Conservation (phyloP, 2,113 vertebrate genomes). For the Hyaena hyaena region DNA sequence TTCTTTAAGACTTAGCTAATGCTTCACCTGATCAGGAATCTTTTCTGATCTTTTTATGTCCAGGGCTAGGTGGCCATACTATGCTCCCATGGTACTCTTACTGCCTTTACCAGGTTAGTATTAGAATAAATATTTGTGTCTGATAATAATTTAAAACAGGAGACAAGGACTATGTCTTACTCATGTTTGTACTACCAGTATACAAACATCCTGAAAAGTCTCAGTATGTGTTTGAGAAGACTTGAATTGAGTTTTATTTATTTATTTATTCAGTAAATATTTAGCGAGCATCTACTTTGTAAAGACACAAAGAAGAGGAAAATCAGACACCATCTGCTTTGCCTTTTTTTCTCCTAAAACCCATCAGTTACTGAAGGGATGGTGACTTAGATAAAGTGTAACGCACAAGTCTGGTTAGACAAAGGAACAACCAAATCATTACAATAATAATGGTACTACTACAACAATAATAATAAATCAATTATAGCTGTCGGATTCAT, state of each 20-base stretch:
- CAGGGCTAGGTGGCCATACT: not conserved
- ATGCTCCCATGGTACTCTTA: not conserved
- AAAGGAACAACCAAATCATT: not conserved
- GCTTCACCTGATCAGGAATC: not conserved
- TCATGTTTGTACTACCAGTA: not conserved
- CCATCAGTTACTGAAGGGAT: not conserved
- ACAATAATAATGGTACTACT: not conserved
- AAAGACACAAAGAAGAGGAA: not conserved
- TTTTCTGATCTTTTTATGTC: not conserved
- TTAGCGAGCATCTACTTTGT: not conserved
- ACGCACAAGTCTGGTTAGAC: not conserved
- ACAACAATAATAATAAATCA: not conserved
- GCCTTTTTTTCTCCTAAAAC: not conserved
- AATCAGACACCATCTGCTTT: not conserved
- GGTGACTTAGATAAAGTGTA: not conserved
- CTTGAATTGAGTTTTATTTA: not conserved
- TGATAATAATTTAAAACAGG: not conserved
- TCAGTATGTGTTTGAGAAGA: not conserved
- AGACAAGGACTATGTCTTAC: not conserved
- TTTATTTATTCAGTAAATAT: conserved; percentile 37
- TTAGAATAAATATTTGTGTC: not conserved
- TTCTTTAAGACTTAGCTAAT: conserved; percentile 26
- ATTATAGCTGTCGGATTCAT: not conserved
- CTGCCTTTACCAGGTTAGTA: not conserved
- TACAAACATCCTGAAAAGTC: not conserved